phyloP scores from a whole-genome alignment of 1,140 invertebrate species.

The Macrobrachium rosenbergii region DNA sequence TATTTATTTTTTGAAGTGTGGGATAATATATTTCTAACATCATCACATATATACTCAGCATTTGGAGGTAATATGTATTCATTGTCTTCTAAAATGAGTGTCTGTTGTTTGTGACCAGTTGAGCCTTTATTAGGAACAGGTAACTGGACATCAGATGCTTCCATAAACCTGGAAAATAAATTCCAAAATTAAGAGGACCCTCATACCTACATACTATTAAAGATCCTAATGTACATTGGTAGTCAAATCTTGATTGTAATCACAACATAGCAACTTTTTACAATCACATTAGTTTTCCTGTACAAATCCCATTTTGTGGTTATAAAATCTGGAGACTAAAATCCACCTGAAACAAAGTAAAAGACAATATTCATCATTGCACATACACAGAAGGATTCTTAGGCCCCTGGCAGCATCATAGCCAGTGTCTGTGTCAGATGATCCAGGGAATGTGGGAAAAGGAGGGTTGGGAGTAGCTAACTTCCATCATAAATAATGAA shows the following conservation, averaged over 20 bases:
- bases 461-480: too few relatives aligned
- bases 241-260: background rate
- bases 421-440: too few relatives aligned
- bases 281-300: too few relatives aligned
- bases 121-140: conserved; percentile 16
- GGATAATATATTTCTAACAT: conserved; percentile 70
- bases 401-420: too few relatives aligned
- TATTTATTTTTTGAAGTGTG: conserved; percentile 71
- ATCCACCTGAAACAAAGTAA: too few relatives aligned
- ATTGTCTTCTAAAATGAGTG: conserved; percentile 67
- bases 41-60: conserved; percentile 71
- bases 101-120: background rate
- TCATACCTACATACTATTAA: background rate
- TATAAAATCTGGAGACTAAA: too few relatives aligned
- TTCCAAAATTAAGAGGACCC: background rate
- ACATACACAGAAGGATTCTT: too few relatives aligned
- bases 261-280: background rate
- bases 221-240: too few relatives aligned
- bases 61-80: conserved; percentile 71
- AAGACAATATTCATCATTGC: too few relatives aligned
- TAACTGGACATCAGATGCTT: conserved; percentile 6
- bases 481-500: too few relatives aligned
- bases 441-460: too few relatives aligned
- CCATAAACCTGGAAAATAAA: conserved; percentile 37
- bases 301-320: too few relatives aligned